Evolutionary conservation across 2,113 vertebrate species (phyloP), one percentile per base, ranked within the genome.

Genomic region (Rostratula benghalensis): DNA sequence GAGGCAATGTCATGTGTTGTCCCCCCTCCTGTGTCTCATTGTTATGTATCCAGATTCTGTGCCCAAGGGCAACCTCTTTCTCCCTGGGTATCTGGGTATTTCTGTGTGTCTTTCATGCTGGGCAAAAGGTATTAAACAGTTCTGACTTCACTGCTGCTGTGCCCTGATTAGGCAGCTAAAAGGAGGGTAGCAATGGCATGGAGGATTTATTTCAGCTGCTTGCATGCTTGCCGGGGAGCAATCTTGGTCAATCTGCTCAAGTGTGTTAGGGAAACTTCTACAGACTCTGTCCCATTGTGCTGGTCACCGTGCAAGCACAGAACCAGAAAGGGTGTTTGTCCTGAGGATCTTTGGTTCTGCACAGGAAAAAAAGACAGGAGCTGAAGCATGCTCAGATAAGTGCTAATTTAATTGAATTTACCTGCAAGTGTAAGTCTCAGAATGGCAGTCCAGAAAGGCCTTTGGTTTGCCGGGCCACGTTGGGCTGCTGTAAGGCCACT

Each of bases 31-130:
- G 73, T 57, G 92, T 80, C 80, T 90, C 75, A 50, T 74, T 88
- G 56, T 82, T 93, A 39, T 84, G 43, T 75, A 82, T 91, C 64
- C 94, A 48, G 91, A 95, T 51, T 57, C 73, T 80, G n/a, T 81
- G 89, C 83, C 76, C 73, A 89, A 84, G 39, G 53, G 71, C 15
- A 31, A 84, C 31, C 46, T 83, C 24, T 90, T 95, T 95, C 78
- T 89, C 70, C 37, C 31, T 87, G 87, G 30, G 20, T 71, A 69
- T 91, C 57, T 93, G 86, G n/a, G 22, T 92, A 88, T 77, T 84
- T 83, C 57, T 82, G 80, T 37, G 25, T 69, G n/a, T 60, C 39
- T 85, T 83, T 79, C 73, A 50, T 50, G 41, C 45, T 45, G 46
- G 15, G 59, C 8, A 83, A 85, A 91, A 94, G 75, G 56, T 94